phyloP scores from a whole-genome alignment of 2,113 vertebrate species.

The Datnioides undecimradiatus region DNA sequence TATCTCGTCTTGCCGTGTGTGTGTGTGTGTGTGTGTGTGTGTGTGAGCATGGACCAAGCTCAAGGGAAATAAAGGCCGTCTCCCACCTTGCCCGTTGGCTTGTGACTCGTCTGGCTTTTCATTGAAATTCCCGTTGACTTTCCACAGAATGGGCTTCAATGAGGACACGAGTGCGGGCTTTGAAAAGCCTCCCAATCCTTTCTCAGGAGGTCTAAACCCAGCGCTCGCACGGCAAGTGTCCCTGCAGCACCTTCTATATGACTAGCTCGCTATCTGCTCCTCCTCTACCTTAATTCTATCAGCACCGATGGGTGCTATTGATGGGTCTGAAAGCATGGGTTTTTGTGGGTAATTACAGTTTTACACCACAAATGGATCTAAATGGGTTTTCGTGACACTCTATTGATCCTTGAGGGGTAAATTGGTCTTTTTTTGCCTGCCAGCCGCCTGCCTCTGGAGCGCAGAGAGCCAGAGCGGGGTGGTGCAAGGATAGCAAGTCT shows the following conservation, averaged over 20 bases:
- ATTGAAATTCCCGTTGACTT: slow-evolving; percentile 11
- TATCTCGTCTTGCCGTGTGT: no score
- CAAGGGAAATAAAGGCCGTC: background rate
- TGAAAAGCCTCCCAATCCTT: slow-evolving; percentile 10
- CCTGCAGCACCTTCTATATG: slow-evolving; percentile 13
- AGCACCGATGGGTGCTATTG: slow-evolving; percentile 59
- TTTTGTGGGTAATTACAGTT: slow-evolving; percentile 76
- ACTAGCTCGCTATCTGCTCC: slow-evolving; percentile 40
- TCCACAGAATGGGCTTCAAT: slow-evolving; percentile 33
- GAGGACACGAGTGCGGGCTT: slow-evolving; percentile 31
- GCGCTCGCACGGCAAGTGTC: slow-evolving; percentile 27
- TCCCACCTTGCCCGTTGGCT: background rate
- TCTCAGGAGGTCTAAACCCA: slow-evolving; percentile 32
- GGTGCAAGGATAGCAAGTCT: slow-evolving; percentile 12
- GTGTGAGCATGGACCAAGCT: background rate
- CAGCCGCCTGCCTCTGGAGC: slow-evolving; percentile 38
- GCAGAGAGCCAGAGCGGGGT: slow-evolving; percentile 16
- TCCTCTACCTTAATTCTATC: slow-evolving; percentile 62
- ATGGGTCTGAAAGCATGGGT: slow-evolving; percentile 67
- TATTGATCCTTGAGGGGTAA: slow-evolving; percentile 72
- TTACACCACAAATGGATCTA: slow-evolving; percentile 78
- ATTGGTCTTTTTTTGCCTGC: slow-evolving; percentile 67
- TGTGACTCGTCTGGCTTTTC: slow-evolving; percentile 29
- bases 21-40: background rate
- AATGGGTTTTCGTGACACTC: slow-evolving; percentile 73